Conservation (phyloP, 2,888 invertebrate species). For the Carcina quercana region DNA sequence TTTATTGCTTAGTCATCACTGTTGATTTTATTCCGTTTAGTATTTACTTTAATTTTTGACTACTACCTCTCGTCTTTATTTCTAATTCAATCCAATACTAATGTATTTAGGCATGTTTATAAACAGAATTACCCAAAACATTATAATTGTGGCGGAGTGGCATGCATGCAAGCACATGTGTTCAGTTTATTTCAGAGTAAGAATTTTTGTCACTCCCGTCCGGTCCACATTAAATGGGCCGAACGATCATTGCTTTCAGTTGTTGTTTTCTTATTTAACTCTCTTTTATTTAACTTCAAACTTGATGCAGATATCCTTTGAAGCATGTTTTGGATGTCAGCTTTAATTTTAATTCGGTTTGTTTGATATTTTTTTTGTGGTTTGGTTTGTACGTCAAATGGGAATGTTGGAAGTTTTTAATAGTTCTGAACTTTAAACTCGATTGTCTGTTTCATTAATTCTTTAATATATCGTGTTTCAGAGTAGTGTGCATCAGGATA, state of each 20-base stretch:
- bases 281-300: constrained; percentile 30
- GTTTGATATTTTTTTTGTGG: constrained; percentile 35
- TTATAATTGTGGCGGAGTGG: too few relatives aligned
- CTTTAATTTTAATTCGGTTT: constrained; percentile 45
- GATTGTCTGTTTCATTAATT: too few relatives aligned
- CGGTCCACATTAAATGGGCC: constrained; percentile 71
- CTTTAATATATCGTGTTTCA: too few relatives aligned
- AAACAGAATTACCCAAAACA: too few relatives aligned
- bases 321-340: constrained; percentile 40
- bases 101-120: too few relatives aligned
- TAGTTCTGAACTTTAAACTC: too few relatives aligned
- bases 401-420: background rate
- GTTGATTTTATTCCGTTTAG: too few relatives aligned
- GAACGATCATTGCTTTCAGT: constrained; percentile 57
- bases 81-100: too few relatives aligned
- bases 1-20: too few relatives aligned
- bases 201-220: constrained; percentile 72
- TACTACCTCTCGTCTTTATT: too few relatives aligned
- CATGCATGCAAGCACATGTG: constrained; percentile 63
- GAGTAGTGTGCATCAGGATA: too few relatives aligned
- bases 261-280: constrained; percentile 34
- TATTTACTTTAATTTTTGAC: too few relatives aligned
- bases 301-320: constrained; percentile 64
- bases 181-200: constrained; percentile 67
- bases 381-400: constrained; percentile 14